Percentiles rank a stretch among this genome's conserved stretches.
phyloP scores from a whole-genome alignment of 2,888 invertebrate genomes.

The Melanargia galathea region DNA sequence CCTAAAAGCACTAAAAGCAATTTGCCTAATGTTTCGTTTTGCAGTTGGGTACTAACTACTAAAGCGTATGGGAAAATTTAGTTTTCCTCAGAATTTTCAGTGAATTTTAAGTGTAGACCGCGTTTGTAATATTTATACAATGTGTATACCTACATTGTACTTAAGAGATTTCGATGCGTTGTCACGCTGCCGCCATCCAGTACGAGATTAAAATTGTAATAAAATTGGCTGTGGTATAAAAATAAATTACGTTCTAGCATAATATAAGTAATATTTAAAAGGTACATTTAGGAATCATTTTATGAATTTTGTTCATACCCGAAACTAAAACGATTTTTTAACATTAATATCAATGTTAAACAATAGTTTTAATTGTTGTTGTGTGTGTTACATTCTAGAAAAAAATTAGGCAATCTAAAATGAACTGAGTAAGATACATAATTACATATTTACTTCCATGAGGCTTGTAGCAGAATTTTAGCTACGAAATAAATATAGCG shows the following conservation, averaged over 20 bases:
- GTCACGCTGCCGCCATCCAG: constrained; percentile 19
- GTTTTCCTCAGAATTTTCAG: neutral
- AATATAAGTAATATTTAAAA: neutral
- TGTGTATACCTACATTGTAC: constrained; percentile 13
- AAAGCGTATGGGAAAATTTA: constrained; percentile 37
- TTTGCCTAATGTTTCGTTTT: constrained; percentile 34
- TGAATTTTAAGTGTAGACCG: constrained; percentile 7
- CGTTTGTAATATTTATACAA: constrained; percentile 6
- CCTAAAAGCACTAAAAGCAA: constrained; percentile 32
- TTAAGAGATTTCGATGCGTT: constrained; percentile 30
- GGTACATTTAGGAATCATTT: too few species aligned
- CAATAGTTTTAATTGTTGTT: neutral
- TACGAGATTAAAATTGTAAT: neutral
- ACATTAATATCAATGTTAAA: neutral
- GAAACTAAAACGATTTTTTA: too few species aligned
- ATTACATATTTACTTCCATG: too few species aligned
- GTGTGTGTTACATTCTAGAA: neutral
- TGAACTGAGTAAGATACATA: too few species aligned
- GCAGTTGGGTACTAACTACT: constrained; percentile 27
- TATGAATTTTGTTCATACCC: too few species aligned
- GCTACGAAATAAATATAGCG: too few species aligned
- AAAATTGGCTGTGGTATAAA: neutral
- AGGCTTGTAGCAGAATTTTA: too few species aligned
- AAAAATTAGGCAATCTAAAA: neutral
- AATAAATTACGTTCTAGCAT: neutral